A percentile compares a stretch with the other conserved stretches of the same genome.
These are phyloP conservation scores for Thomomys bottae DNA, from an alignment of 2,113 vertebrate species.

Conservation along the genomic window DNA sequence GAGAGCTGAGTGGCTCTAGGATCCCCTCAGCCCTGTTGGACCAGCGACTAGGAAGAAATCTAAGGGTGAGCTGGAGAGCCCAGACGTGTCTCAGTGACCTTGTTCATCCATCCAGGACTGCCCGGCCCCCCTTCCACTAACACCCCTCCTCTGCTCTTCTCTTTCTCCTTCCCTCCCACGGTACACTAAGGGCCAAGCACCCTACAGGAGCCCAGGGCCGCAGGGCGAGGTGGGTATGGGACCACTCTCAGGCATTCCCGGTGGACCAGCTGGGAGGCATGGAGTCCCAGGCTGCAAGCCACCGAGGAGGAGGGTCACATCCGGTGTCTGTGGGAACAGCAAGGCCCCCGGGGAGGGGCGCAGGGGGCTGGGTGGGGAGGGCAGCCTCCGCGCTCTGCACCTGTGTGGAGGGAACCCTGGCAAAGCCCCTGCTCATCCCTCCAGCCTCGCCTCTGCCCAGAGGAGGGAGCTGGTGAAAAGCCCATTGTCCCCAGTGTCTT, in stretches of 20 bases:
- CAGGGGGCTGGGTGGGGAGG: neutral
- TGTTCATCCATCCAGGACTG: fast-evolving
- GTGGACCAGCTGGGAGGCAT: neutral
- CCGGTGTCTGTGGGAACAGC: fast-evolving
- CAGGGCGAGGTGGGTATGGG: neutral
- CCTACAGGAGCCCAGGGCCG: neutral
- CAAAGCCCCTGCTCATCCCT: too few species aligned
- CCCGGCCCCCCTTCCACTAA: fast-evolving
- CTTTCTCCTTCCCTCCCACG: too few species aligned
- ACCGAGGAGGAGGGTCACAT: neutral
- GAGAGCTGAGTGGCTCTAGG: fast-evolving
- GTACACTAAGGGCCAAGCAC: fast-evolving
- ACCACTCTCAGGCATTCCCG: fast-evolving
- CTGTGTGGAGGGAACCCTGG: neutral
- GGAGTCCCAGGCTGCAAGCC: neutral
- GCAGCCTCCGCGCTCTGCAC: fast-evolving
- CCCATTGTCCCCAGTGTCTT: too few species aligned
- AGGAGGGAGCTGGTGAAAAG: neutral
- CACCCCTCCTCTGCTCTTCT: neutral
- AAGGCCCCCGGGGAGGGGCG: neutral
- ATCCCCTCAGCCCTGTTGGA: neutral
- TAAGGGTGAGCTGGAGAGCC: too few species aligned
- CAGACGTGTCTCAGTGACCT: fast-evolving
- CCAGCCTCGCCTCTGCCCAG: fast-evolving
- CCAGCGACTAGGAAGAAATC: neutral